Conservation (phyloP, 2,797 vertebrate species). For the Potorous gilbertii region DNA sequence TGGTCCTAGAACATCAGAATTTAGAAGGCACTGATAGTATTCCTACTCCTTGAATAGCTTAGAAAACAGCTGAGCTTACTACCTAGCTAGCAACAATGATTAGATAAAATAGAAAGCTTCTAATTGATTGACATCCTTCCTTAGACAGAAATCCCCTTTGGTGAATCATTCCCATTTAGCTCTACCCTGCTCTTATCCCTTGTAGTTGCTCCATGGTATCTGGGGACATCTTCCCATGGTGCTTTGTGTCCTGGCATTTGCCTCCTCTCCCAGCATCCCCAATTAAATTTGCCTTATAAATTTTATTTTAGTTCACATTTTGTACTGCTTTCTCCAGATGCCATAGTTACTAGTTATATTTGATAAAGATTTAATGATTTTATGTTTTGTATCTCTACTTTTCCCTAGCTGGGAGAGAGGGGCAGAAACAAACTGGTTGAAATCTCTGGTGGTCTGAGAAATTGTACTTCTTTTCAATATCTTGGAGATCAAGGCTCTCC, state of each 20-base stretch:
- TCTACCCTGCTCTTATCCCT: not conserved
- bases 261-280: not conserved
- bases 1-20: not conserved
- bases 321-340: not conserved
- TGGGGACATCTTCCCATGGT: not conserved
- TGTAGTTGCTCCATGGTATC: not conserved
- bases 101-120: not conserved
- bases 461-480: not conserved
- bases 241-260: not conserved
- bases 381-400: not conserved
- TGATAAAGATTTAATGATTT: not conserved
- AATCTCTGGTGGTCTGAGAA: not conserved
- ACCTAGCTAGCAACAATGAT: not conserved
- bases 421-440: not conserved
- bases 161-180: not conserved
- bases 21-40: not conserved
- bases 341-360: not conserved
- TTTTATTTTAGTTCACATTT: not conserved
- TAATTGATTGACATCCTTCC: not conserved
- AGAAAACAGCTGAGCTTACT: not conserved
- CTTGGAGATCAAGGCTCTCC: not conserved
- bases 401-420: not conserved
- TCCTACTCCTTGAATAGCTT: not conserved
- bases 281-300: not conserved
- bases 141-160: not conserved